Evolutionary conservation across 2,113 vertebrate species (phyloP), one percentile per base, ranked within the genome.

Genomic region (Alectura lathami): DNA sequence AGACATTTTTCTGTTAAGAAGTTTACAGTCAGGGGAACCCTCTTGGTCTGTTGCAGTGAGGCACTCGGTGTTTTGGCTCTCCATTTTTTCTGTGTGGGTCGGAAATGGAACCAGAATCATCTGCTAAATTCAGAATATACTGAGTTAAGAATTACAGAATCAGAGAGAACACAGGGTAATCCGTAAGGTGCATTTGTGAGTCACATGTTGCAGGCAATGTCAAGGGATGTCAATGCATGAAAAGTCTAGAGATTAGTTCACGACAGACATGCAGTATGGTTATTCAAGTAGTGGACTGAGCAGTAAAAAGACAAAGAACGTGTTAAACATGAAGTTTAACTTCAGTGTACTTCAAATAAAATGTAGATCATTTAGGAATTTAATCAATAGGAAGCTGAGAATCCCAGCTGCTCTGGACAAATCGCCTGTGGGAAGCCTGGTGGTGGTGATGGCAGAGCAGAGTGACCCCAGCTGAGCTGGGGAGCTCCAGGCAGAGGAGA

Each of bases 191-290:
- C 5, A n/a, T 18, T 9, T n/a, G 12, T 72, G 30, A 83, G 29
- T 56, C 34, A n/a, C 16, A 23, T 17, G 7, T 14, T 64, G 6
- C 0, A 27, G 40, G 72, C 34, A 70, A 82, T 17, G 20, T 12
- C 47, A 38, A 54, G 51, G 50, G 79, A 54, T 50, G 64, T 9
- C 38, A 43, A 3, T 1, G 29, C 51, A 22, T 21, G 60, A 40
- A 24, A 51, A 47, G 17, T 8, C 48, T 56, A 36, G 29, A 42
- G 36, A 29, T 29, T 16, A 12, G n/a, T 30, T 60, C 0, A 0
- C 53, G n/a, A n/a, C 57, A 47, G 11, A 8, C 50, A 83, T 38
- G 13, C 22, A 70, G 22, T 24, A 20, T 47, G 40, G 63, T 66
- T 63, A 34, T 69, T 79, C 45, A 60, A 64, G 32, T 34, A 83